A percentile compares a stretch with the other conserved stretches of the same genome.
These are phyloP conservation scores for Schizotus pectinicornis DNA, from an alignment of 2,888 invertebrate genomes.

Conservation along the genomic window DNA sequence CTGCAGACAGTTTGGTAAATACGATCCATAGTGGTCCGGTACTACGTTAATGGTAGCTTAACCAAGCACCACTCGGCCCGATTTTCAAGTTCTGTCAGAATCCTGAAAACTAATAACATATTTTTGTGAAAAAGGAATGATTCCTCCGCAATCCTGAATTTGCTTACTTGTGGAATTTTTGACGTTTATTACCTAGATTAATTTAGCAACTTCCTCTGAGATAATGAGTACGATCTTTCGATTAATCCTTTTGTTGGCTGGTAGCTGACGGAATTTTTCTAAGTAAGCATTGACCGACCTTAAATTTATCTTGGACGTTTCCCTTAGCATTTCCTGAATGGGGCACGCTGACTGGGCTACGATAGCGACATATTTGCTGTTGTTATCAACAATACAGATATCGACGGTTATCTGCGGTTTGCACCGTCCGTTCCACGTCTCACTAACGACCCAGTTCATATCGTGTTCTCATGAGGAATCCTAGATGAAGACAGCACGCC, in stretches of 20 bases:
- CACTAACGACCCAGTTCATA: background rate
- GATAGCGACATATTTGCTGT: constrained; percentile 38
- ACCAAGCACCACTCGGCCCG: too few relatives aligned
- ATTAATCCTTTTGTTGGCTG: background rate
- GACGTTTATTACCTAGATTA: too few relatives aligned
- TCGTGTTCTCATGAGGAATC: too few relatives aligned
- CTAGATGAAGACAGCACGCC: too few relatives aligned
- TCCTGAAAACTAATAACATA: too few relatives aligned
- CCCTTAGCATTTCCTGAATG: constrained; percentile 36
- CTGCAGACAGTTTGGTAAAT: constrained; percentile 14
- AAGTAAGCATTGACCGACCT: constrained; percentile 14
- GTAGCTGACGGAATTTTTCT: too few relatives aligned
- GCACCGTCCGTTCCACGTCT: constrained; percentile 4
- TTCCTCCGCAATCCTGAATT: too few relatives aligned
- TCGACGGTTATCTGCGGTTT: constrained; percentile 30
- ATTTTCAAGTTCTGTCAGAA: too few relatives aligned
- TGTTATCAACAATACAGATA: constrained; percentile 37
- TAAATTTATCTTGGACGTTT: constrained; percentile 34
- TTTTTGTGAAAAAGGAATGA: too few relatives aligned
- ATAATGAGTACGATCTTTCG: constrained; percentile 2
- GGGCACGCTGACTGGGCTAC: constrained; percentile 25
- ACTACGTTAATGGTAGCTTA: too few relatives aligned
- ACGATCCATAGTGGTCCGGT: constrained; percentile 8
- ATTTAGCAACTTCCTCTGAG: too few relatives aligned
- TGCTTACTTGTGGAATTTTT: too few relatives aligned